Conservation (phyloP, 1,140 invertebrate species). For the Fopius arisanus region DNA sequence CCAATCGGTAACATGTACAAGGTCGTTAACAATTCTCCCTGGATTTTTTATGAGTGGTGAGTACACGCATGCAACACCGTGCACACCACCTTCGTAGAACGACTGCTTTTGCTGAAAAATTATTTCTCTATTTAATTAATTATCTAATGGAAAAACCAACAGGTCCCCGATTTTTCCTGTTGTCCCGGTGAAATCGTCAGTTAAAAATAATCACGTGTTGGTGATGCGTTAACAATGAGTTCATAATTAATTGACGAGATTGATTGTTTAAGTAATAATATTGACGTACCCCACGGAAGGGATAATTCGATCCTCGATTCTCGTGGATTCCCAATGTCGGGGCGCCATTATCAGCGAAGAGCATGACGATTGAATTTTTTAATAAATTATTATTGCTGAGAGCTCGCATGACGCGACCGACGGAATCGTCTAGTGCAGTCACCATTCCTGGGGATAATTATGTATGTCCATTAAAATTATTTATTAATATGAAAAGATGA, state of each 20-base stretch:
- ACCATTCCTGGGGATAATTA: conserved; percentile 67
- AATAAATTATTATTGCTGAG: conserved; percentile 64
- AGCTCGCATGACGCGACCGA: conserved; percentile 68
- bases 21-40: conserved; percentile 65
- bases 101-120: conserved; percentile 56
- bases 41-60: conserved; percentile 63
- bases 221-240: too few species aligned
- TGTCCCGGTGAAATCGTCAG: too few species aligned
- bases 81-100: conserved; percentile 73
- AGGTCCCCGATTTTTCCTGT: too few species aligned
- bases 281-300: conserved; percentile 69
- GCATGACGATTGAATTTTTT: conserved; percentile 76
- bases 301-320: conserved; percentile 76
- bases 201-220: too few species aligned
- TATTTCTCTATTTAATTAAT: background rate
- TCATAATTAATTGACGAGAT: too few species aligned
- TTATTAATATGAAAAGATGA: too few species aligned
- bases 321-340: conserved; percentile 66
- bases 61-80: conserved; percentile 70
- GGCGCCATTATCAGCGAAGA: conserved; percentile 77
- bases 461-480: too few species aligned
- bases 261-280: background rate
- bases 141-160: too few species aligned
- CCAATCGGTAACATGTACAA: conserved; percentile 80
- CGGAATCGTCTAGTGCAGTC: conserved; percentile 71